A percentile compares a stretch with the other conserved stretches of the same genome.
Conservation (phyloP, 23 tunicate genomes). For the Halocynthia aurantium region DNA sequence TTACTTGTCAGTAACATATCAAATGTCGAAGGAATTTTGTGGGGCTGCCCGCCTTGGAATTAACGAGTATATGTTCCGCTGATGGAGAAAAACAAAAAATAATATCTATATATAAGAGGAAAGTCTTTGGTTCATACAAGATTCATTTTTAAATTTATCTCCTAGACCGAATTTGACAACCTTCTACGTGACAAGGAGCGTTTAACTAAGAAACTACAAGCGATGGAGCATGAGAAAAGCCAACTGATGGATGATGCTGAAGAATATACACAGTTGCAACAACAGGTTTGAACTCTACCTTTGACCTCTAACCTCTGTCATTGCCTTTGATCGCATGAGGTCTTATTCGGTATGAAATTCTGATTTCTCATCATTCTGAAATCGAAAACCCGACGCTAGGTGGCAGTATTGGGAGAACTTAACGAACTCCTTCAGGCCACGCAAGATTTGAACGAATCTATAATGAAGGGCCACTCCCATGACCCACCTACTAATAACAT, state of each 20-base stretch:
- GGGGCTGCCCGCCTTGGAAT: too few relatives aligned
- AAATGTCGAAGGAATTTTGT: too few relatives aligned
- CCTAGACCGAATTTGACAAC: slow-evolving; percentile 56
- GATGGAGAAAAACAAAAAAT: too few relatives aligned
- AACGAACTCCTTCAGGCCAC: slow-evolving; percentile 81
- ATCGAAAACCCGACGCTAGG: slow-evolving; percentile 20
- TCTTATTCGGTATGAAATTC: too few relatives aligned
- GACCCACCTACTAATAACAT: background rate
- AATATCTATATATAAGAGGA: too few relatives aligned
- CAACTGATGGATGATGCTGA: slow-evolving; percentile 66
- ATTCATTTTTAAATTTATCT: too few relatives aligned
- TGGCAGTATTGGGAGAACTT: slow-evolving; percentile 72
- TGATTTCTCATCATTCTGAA: too few relatives aligned
- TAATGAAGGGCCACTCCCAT: slow-evolving; percentile 9
- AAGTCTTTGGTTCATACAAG: too few relatives aligned
- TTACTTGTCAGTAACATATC: too few relatives aligned
- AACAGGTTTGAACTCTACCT: slow-evolving; percentile 41
- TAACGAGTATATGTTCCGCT: too few relatives aligned
- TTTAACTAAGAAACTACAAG: slow-evolving; percentile 57
- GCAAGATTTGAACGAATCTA: slow-evolving; percentile 71
- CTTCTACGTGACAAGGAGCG: slow-evolving; percentile 76
- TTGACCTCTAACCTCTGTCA: too few relatives aligned
- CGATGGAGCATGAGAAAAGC: slow-evolving; percentile 64
- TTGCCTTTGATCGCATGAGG: too few relatives aligned
- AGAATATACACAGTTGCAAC: slow-evolving; percentile 82